Evolutionary conservation across 2,113 vertebrate genomes (phyloP), one percentile per base, ranked within the genome.

Genomic region (Mugil cephalus): DNA sequence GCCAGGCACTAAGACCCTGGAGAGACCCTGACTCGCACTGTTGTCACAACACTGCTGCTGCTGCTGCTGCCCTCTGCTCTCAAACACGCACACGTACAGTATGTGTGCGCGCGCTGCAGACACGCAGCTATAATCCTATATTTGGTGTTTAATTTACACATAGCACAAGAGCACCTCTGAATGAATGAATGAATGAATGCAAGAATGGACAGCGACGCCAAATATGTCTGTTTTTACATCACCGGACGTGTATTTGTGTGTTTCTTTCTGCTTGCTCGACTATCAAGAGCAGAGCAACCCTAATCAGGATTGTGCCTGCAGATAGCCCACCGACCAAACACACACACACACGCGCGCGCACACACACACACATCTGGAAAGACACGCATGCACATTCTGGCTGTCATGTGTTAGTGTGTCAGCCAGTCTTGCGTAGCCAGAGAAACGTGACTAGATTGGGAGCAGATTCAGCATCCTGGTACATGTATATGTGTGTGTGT

Each of bases 21-120:
- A 80, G 86, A 78, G 69, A 66, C 34, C 13, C 69, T 80, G 87
- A 71, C 78, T 76, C 45, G 45, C 67, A 66, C 68, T 80, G 83
- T 70, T 87, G 87, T 89, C 85, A 88, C 74, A 88, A 86, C 80
- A 84, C 87, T 74, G 75, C 82, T 77, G 67, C 87, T 74, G 75
- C 82, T 77, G 67, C 74, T 72, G 13, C 73, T 89, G 87, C 88
- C 77, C 85, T 81, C 80, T 80, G 79, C 72, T 54, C 82, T 56
- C 52, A 47, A 30, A 30, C 0, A 51, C 11, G 1, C 64, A 48
- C 48, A 15, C 39, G 5, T n/a, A 15, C 10, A 30, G 24, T 30
- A 30, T 30, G 24, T 6, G 14, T 18, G 5, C 42, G 52, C 39
- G 34, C 60, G 6, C 46, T 14, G 39, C 46, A 63, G 24, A 47